Base-by-base conservation (phyloP, 2,797 vertebrate species). In the Chrosomus eos region DNA sequence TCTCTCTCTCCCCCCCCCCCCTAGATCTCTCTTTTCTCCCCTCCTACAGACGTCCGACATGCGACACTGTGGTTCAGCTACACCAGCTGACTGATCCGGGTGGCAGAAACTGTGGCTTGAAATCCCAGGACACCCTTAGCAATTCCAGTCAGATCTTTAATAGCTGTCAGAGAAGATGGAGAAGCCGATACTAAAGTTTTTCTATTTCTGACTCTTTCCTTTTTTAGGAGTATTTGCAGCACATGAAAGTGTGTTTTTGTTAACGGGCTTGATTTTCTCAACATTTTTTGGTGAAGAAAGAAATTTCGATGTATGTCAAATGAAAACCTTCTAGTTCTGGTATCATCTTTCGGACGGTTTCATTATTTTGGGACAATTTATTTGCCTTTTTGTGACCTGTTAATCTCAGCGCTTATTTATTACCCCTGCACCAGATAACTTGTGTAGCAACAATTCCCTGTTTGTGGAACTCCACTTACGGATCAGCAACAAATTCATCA, bases 11-110 rank as follows among this genome's bases (percentile, higher is more conserved):
- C 2, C 0, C 33, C 8, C 68, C 40, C 33, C 31, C 31, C 1
- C 38, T 38, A 31, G 45, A 60, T 79, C 8, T 1, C 60, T 51
- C 38, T 83, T 28, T 67, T 60, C 43, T 79, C 45, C 75, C 48
- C 80, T 80, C 82, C 76, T 40, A 43, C 72, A 66, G 82, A 62
- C 38, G 16, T 87, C 72, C 81, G 64, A 81, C 85, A 85, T 81
- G 73, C 84, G 87, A 87, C 78, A 67, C 77, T 77, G 76, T 71
- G 66, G 51, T 68, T 43, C 55, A 67, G 79, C 75, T 68, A 68
- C 38, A 80, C 66, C 81, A 87, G 82, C 81, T 85, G 83, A 85
- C 75, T 36, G 60, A 51, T 83, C 71, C 19, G 72, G 38, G 36
- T 85, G 77, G 68, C 87, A 78, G 60, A 58, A 55, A 28, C 58